Conservation (phyloP, 2,797 vertebrate genomes). For the Siniperca scherzeri region DNA sequence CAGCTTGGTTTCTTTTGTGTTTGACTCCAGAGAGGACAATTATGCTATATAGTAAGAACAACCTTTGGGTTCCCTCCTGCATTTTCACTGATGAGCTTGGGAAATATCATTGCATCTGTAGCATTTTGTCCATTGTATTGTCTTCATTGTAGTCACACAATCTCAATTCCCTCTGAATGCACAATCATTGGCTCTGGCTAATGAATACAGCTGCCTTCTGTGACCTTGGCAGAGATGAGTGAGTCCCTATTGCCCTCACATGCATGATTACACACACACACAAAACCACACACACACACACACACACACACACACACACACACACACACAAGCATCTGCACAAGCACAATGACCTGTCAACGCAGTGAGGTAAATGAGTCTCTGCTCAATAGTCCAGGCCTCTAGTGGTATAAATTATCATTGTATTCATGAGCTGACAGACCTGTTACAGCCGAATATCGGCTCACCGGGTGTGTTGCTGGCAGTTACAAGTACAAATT, state of each 20-base stretch:
- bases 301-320: not conserved
- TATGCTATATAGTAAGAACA: conserved; percentile 30
- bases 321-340: conserved; percentile 20
- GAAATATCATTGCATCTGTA: conserved; percentile 56
- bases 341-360: conserved; percentile 61
- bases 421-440: conserved; percentile 74
- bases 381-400: conserved; percentile 66
- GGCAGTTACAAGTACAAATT: conserved; percentile 65
- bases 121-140: conserved; percentile 47
- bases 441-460: conserved; percentile 47
- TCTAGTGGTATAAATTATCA: conserved; percentile 74
- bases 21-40: conserved; percentile 44
- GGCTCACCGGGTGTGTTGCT: conserved; percentile 50
- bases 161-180: conserved; percentile 69
- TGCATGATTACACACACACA: conserved; percentile 58
- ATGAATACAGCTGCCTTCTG: conserved; percentile 74
- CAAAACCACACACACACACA: conserved; percentile 26
- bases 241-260: conserved; percentile 59
- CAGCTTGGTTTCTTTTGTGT: conserved; percentile 44
- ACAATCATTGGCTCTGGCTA: conserved; percentile 66
- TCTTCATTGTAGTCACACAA: conserved; percentile 61
- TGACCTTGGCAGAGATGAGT: conserved; percentile 78
- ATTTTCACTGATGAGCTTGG: conserved; percentile 47
- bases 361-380: conserved; percentile 66
- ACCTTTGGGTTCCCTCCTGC: not conserved